Conservation (phyloP, 2,113 vertebrate species). For the Chaetodon trifascialis region DNA sequence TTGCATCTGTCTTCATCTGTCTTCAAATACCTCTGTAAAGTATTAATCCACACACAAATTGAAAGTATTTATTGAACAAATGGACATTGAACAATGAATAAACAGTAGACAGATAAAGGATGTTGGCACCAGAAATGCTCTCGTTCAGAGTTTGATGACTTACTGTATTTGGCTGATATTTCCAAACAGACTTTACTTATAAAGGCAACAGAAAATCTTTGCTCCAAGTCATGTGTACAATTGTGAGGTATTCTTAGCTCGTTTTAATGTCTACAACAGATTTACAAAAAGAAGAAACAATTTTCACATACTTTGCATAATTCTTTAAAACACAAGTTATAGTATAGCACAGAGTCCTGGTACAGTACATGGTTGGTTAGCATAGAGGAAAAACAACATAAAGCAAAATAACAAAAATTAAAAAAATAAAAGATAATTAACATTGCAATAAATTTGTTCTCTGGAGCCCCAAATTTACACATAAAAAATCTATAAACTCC, state of each 20-base stretch:
- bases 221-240: conserved; percentile 67
- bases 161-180: conserved; percentile 67
- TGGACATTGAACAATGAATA: conserved; percentile 76
- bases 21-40: conserved; percentile 24
- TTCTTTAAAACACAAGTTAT: conserved; percentile 81
- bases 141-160: conserved; percentile 66
- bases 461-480: conserved; percentile 87
- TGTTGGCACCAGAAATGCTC: conserved; percentile 57
- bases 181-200: conserved; percentile 58
- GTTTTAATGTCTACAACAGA: conserved; percentile 77
- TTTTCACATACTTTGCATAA: conserved; percentile 83
- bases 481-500: conserved; percentile 85
- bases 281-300: conserved; percentile 68
- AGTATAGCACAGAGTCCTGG: conserved; percentile 77
- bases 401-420: conserved; percentile 65
- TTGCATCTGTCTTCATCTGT: background rate
- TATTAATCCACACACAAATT: conserved; percentile 65
- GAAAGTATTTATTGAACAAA: conserved; percentile 85
- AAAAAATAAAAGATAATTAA: conserved; percentile 82
- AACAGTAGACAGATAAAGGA: conserved; percentile 66
- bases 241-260: conserved; percentile 85
- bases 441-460: conserved; percentile 85
- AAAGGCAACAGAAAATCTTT: conserved; percentile 62
- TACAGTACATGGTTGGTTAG: conserved; percentile 85
- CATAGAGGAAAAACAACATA: conserved; percentile 77